phyloP scores from a whole-genome alignment of 2,888 invertebrate genomes.

The Troides oblongomaculatus region DNA sequence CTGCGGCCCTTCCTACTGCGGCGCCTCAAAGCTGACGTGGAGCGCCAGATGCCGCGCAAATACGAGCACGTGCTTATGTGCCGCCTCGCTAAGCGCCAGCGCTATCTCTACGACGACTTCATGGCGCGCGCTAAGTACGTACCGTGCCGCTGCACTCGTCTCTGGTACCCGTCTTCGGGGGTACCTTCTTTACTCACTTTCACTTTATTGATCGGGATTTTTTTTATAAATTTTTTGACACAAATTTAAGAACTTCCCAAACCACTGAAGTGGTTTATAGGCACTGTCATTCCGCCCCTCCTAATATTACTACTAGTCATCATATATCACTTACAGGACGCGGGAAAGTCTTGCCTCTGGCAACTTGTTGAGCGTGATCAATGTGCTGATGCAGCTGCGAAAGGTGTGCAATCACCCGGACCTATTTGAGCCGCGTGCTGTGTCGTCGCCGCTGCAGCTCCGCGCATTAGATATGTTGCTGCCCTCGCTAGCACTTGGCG shows the following conservation, averaged over 20 bases:
- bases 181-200: not conserved
- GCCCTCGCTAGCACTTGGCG: constrained; percentile 83
- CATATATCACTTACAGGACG: constrained; percentile 81
- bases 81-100: constrained; percentile 95
- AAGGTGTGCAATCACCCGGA: constrained; percentile 99
- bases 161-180: not conserved
- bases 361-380: constrained; percentile 96
- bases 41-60: constrained; percentile 97
- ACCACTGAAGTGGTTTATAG: too few species aligned
- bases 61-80: constrained; percentile 97
- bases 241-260: too few species aligned
- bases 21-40: constrained; percentile 95
- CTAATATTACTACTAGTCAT: too few species aligned
- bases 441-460: constrained; percentile 95
- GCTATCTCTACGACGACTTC: constrained; percentile 99
- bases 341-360: constrained; percentile 95
- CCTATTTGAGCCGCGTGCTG: constrained; percentile 97
- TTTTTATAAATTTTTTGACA: not conserved
- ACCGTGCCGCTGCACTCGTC: not conserved
- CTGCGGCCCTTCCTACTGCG: constrained; percentile 95
- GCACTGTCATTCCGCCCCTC: too few species aligned
- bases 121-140: constrained; percentile 95
- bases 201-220: too few species aligned
- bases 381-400: constrained; percentile 97
- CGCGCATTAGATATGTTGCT: constrained; percentile 87